Conservation (phyloP, 1,140 invertebrate genomes). For the Camponotus vicinus region DNA sequence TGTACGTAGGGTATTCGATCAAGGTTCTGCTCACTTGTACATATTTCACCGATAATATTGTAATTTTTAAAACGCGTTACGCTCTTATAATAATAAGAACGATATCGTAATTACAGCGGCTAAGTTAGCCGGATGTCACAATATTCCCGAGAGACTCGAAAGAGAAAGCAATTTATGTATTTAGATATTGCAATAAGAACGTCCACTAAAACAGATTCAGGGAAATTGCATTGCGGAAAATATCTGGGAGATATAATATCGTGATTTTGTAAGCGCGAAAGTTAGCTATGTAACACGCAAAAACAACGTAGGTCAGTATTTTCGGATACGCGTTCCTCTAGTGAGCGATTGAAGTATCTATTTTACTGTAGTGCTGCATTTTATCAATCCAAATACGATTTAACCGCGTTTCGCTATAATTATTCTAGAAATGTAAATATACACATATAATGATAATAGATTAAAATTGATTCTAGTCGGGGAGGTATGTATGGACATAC, state of each 20-base stretch:
- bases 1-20: background rate
- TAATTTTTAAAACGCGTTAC: background rate
- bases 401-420: conserved; percentile 12
- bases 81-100: background rate
- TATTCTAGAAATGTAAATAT: conserved; percentile 29
- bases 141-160: background rate
- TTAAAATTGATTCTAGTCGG: conserved; percentile 22
- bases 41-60: background rate
- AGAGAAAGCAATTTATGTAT: background rate
- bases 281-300: background rate
- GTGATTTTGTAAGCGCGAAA: conserved; percentile 30
- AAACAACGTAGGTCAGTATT: background rate
- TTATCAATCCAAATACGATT: conserved; percentile 14
- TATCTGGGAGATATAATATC: background rate
- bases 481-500: background rate
- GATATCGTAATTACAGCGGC: background rate
- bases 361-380: conserved; percentile 19
- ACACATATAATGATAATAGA: background rate
- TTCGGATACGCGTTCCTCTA: background rate
- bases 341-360: conserved; percentile 13
- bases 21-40: background rate
- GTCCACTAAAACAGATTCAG: conserved; percentile 22
- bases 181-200: conserved; percentile 34
- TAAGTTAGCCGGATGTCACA: conserved; percentile 24
- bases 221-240: background rate